Base-by-base conservation (phyloP, 2,888 invertebrate genomes). In the Furcula furcula region DNA sequence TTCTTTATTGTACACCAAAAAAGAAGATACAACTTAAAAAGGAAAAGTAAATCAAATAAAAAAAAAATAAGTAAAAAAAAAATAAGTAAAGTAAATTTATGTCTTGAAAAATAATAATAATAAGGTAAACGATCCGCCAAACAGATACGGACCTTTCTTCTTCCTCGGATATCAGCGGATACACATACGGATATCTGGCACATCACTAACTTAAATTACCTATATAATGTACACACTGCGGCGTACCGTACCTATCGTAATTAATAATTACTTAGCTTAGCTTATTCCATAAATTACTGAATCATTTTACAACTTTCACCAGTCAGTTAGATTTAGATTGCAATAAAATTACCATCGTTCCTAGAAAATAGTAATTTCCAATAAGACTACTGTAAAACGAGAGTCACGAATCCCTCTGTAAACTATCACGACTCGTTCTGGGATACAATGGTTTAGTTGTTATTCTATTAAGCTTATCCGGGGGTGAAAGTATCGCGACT, bases 371-470 rank as follows among this genome's bases (percentile, higher is more conserved):
- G 61, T 62, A 66, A 78, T 80, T 78, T 73, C 80, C 73, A 80
- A 78, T 78, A 75, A 83, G 76, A 78, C 78, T 77, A 79, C 76
- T 74, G 72, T 73, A 68, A 79, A 76, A 77, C 71, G 67, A 76
- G 63, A 75, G 81, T 86, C 86, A 87, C 86, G 87, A 86, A 65
- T 71, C 76, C 79, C 72, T 66, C 75, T 73, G 70, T 73, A 76
- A 75, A 76, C 76, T 76, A 82, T 85, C 86, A 87, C 86, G 85
- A 85, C 64, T 76, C 55, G 55, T 63, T 71, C 67, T 65, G 53
- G 71, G 65, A 63, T 77, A 85, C 80, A 83, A 85, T 82, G 66
- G 76, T 69, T 64, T 68, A 14, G 64, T 76, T 76, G 76, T 81
- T 79, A 79, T 78, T 79, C 74, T 73, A 76, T 85, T 82, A 82